Percentiles rank a stretch among this genome's conserved stretches.
Conservation (phyloP, 2,888 invertebrate species). For the Ypsolopha scabrella region DNA sequence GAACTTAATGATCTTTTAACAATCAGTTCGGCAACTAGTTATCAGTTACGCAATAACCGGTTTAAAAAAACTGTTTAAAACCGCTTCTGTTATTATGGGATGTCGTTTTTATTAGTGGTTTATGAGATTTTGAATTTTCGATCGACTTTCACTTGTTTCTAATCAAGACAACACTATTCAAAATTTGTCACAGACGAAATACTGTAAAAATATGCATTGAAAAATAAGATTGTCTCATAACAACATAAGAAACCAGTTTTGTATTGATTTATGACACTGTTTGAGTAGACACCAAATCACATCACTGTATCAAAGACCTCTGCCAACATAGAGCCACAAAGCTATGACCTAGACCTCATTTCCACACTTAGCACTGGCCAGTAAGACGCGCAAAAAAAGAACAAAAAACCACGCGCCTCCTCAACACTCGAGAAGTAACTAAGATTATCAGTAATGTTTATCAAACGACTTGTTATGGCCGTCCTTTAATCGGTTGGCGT, state of each 20-base stretch:
- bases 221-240: not conserved
- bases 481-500: slow-evolving; percentile 62
- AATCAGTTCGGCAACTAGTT: slow-evolving; percentile 1
- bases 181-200: too few species aligned
- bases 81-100: not conserved
- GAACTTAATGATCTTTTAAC: slow-evolving; percentile 9
- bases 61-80: slow-evolving; percentile 1
- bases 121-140: not conserved
- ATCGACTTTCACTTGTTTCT: slow-evolving; percentile 1
- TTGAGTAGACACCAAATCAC: not conserved
- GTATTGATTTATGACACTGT: not conserved
- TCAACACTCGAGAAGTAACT: slow-evolving; percentile 33
- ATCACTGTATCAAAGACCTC: not conserved
- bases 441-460: slow-evolving; percentile 60
- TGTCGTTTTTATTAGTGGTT: not conserved
- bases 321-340: not conserved
- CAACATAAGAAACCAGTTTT: not conserved
- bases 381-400: slow-evolving; percentile 11
- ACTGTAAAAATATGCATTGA: too few species aligned
- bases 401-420: not conserved
- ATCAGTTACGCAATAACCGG: slow-evolving; percentile 3
- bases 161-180: too few species aligned
- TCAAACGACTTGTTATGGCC: slow-evolving; percentile 52
- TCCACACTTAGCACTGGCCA: slow-evolving; percentile 13
- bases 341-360: not conserved